phyloP scores from a whole-genome alignment of 2,113 vertebrate species.

The Lates calcarifer region DNA sequence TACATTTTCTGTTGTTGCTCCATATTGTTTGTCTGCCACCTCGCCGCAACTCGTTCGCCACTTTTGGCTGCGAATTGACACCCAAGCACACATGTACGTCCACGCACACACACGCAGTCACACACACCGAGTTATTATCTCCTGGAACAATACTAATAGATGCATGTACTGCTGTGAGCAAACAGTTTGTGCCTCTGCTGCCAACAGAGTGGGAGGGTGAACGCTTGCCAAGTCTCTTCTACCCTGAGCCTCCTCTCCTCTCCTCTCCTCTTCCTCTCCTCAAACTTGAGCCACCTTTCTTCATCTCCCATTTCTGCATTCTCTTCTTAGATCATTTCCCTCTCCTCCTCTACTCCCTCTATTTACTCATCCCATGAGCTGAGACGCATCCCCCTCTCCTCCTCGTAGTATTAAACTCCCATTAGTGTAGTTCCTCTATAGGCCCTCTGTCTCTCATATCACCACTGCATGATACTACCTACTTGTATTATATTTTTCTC shows the following conservation, averaged over 20 bases:
- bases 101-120: conserved; percentile 2
- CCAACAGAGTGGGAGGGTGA: conserved; percentile 77
- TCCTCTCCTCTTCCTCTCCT: not conserved
- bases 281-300: conserved; percentile 22
- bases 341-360: conserved; percentile 7
- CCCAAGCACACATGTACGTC: conserved; percentile 33
- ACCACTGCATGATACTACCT: not conserved
- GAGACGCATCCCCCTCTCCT: conserved; percentile 5
- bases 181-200: conserved; percentile 77
- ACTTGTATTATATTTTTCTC: not conserved
- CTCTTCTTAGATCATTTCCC: conserved; percentile 11
- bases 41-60: conserved; percentile 47
- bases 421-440: not conserved
- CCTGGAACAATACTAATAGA: conserved; percentile 84
- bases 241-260: conserved; percentile 44
- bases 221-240: conserved; percentile 77
- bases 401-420: conserved; percentile 20
- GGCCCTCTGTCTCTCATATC: not conserved
- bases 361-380: conserved; percentile 13
- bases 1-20: conserved; percentile 14
- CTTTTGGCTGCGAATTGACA: conserved; percentile 51
- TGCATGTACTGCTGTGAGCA: conserved; percentile 83
- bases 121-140: conserved; percentile 72
- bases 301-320: not conserved
- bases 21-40: conserved; percentile 67